Percentiles rank a stretch among this genome's conserved stretches.
phyloP scores from a whole-genome alignment of 2,888 invertebrate species.

The Spicauda simplicius region DNA sequence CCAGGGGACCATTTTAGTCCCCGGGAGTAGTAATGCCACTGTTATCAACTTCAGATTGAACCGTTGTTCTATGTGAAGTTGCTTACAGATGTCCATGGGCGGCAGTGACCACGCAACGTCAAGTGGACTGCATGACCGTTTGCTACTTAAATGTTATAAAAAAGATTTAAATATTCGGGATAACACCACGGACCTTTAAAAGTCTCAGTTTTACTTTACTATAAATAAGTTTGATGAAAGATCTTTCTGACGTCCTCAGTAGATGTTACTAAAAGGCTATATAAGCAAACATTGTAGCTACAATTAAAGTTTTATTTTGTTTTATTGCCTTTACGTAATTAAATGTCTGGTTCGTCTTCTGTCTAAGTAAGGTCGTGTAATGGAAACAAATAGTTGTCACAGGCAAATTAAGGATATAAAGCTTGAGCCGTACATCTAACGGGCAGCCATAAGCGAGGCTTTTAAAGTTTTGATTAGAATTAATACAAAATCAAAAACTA shows the following conservation, averaged over 20 bases:
- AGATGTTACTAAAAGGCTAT: neutral
- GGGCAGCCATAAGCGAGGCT: neutral
- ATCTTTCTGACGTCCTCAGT: neutral
- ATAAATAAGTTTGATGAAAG: neutral
- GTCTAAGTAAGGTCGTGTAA: constrained; percentile 47
- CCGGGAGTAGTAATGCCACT: too few species aligned
- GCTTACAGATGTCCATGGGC: too few species aligned
- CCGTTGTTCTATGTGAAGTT: too few species aligned
- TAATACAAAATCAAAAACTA: too few species aligned
- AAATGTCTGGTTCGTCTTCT: constrained; percentile 22
- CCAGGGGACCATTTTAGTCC: too few species aligned
- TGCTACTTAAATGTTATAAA: too few species aligned
- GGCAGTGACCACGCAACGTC: too few species aligned
- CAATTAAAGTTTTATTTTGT: constrained; percentile 5
- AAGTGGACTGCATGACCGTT: too few species aligned
- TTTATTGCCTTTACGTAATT: constrained; percentile 23
- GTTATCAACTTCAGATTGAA: too few species aligned
- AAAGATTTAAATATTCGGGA: too few species aligned
- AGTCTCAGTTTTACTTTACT: neutral
- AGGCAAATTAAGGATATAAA: constrained; percentile 45
- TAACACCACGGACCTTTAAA: neutral
- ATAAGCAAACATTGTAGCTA: neutral
- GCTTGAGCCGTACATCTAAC: neutral
- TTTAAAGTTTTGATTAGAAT: too few species aligned
- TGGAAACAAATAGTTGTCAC: constrained; percentile 62